A percentile compares a stretch with the other conserved stretches of the same genome.
These are phyloP conservation scores for Hydrolagus colliei DNA, from an alignment of 2,797 vertebrate genomes.

Conservation along the genomic window DNA sequence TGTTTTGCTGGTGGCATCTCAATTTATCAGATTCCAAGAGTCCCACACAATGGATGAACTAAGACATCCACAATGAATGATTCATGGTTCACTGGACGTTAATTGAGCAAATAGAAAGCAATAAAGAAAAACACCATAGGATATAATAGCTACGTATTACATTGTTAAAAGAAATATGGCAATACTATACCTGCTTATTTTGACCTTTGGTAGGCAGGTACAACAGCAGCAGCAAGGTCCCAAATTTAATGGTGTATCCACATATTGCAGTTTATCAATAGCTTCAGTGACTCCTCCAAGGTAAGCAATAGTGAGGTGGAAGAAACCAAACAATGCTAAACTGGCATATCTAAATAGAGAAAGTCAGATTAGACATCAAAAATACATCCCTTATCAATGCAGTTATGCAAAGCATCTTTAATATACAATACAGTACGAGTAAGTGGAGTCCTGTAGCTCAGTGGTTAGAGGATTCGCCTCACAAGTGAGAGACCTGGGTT, in stretches of 20 bases:
- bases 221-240: conserved; percentile 31
- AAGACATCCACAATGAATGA: not conserved
- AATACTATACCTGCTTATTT: conserved; percentile 23
- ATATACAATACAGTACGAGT: too few relatives aligned
- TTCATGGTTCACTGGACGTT: too few relatives aligned
- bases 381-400: not conserved
- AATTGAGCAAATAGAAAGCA: too few relatives aligned
- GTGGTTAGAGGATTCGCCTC: too few relatives aligned
- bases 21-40: not conserved
- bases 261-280: conserved; percentile 25
- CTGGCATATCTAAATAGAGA: not conserved
- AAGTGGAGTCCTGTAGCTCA: too few relatives aligned
- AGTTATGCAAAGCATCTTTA: not conserved
- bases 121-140: not conserved
- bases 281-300: conserved; percentile 32
- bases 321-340: conserved; percentile 16
- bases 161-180: not conserved
- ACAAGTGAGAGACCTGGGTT: too few relatives aligned
- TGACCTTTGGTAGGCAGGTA: conserved; percentile 23
- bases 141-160: not conserved
- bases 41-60: not conserved
- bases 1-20: too few relatives aligned
- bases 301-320: conserved; percentile 34
- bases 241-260: conserved; percentile 3
- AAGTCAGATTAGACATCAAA: not conserved